Evolutionary conservation across 2,113 vertebrate genomes (phyloP).

Genomic region (Hippoglossus stenolepis): DNA sequence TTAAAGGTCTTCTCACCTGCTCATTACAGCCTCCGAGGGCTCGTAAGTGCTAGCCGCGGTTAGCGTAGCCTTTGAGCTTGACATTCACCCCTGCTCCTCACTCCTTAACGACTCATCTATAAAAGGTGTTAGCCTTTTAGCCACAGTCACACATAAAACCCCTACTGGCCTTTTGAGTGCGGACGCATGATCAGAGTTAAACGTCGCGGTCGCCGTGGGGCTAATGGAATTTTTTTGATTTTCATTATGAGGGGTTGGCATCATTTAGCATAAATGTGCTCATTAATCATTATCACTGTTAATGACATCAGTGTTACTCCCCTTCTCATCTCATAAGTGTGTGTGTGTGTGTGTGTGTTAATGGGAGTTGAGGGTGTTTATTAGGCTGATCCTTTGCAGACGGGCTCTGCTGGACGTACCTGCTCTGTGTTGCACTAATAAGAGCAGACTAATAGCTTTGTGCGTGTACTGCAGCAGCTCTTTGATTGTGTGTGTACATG

Average conservation of each 20-base stretch:
- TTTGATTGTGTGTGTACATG: conserved; percentile 34
- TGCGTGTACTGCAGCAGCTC: conserved; percentile 44
- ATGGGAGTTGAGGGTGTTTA: conserved; percentile 44
- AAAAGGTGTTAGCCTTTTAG: conserved; percentile 52
- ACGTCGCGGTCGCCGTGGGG: conserved; percentile 24
- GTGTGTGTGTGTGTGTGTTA: conserved; percentile 59
- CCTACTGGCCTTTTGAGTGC: conserved; percentile 30
- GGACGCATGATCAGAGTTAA: conserved; percentile 15
- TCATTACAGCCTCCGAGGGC: conserved; percentile 67
- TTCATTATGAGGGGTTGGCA: not conserved
- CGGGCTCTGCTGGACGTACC: conserved; percentile 45
- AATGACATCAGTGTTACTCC: conserved; percentile 13
- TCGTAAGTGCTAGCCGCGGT: conserved; percentile 57
- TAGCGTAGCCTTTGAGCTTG: conserved; percentile 63
- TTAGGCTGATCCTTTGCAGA: conserved; percentile 59
- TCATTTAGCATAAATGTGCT: conserved; percentile 13
- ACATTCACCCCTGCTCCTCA: conserved; percentile 32
- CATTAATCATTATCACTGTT: conserved; percentile 40
- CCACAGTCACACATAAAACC: conserved; percentile 20
- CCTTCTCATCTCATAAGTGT: conserved; percentile 27
- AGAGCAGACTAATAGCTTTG: conserved; percentile 52
- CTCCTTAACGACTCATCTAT: conserved; percentile 52
- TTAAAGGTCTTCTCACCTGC: conserved; percentile 65
- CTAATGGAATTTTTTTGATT: conserved; percentile 16
- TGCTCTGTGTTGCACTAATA: conserved; percentile 58